phyloP scores from a whole-genome alignment of 1,140 invertebrate species.

The Bombus fervidus region DNA sequence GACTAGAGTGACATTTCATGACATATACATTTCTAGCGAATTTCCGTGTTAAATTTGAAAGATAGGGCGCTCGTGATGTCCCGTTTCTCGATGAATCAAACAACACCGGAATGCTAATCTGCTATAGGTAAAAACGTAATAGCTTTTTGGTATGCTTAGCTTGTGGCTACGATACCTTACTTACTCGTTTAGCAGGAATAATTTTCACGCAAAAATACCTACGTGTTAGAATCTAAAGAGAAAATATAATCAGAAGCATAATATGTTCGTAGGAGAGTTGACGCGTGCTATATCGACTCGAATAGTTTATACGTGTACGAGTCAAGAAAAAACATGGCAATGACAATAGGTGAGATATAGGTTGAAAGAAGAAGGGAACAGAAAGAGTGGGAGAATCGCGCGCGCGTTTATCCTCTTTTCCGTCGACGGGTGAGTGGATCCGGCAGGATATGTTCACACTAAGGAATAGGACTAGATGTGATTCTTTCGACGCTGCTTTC shows the following conservation, averaged over 20 bases:
- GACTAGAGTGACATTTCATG: constrained; percentile 53
- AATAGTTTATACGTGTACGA: background rate
- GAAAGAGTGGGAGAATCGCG: too few species aligned
- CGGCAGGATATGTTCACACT: constrained; percentile 68
- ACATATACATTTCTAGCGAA: background rate
- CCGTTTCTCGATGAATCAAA: background rate
- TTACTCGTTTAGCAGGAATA: background rate
- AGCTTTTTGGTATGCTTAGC: background rate
- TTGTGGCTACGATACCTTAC: background rate
- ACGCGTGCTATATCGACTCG: background rate
- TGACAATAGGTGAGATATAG: too few species aligned
- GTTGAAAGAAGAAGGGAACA: too few species aligned
- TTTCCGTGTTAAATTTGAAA: background rate
- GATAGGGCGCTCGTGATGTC: background rate
- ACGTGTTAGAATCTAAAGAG: background rate
- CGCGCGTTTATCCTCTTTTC: constrained; percentile 55
- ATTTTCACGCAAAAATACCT: background rate
- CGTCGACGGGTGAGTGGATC: constrained; percentile 55
- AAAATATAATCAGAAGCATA: background rate
- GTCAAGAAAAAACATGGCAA: background rate
- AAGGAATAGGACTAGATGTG: constrained; percentile 82
- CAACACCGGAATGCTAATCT: background rate
- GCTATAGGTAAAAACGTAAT: background rate
- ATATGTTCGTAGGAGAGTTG: background rate
- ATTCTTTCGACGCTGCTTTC: constrained; percentile 82